Base-by-base conservation (phyloP, 2,113 vertebrate genomes). In the Catharus bicknelli region DNA sequence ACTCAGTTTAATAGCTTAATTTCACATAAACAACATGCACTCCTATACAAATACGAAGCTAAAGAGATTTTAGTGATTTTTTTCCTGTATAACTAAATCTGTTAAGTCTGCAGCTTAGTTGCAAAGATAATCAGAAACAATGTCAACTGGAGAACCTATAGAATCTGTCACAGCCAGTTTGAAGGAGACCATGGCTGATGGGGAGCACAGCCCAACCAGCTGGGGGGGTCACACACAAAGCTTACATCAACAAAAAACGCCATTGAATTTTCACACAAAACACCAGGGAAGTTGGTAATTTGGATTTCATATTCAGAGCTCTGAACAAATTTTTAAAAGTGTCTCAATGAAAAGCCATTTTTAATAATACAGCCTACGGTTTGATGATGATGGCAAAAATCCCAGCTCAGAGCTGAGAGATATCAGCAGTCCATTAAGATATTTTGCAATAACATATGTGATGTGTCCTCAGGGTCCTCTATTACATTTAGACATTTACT, bases 121-220 rank as follows among this genome's bases (percentile, higher is more conserved):
- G 68, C 88, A 90, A 84, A 59, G 86, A 77, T 27, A 43, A 88
- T 54, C 50, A 77, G 95, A 92, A 94, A 93, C 88, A 80, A 86
- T 62, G 47, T 80, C 55, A 76, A 80, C 18, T 17, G 3, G 34
- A 76, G 38, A 80, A 76, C 79, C 59, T 90, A 81, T 42, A 90
- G 88, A 68, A 66, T 83, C 84, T 91, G 84, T 91, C 78, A 82
- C 22, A 62, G 72, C 34, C 72, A 54, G 67, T 96, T 73, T 95
- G 92, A 93, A 95, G 95, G 82, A 66, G 88, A 94, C 42, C 79
- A 67, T 62, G 68, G 79, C 58, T 90, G 87, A 95, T 19, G 67
- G 47, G 55, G 66, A 83, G 47, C 50, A 53, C 55, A 38, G 70
- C 79, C 36, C 90, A 77, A 20, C 72, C 76, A 75, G 76, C 63